Evolutionary conservation across 2,113 vertebrate species (phyloP).

Genomic region (Paracanthobrama guichenoti): DNA sequence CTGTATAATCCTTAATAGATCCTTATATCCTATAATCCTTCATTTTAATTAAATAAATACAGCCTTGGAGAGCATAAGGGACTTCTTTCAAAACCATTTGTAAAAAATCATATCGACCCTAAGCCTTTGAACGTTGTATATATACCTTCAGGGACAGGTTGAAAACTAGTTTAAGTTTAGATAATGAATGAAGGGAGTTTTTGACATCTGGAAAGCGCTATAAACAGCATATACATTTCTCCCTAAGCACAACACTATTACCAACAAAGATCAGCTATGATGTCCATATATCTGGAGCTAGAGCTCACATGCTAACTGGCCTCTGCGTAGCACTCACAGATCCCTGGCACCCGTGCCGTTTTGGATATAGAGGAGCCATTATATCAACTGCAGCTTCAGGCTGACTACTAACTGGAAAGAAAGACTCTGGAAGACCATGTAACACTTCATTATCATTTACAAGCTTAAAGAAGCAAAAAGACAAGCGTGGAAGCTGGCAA

Average conservation of each 20-base stretch:
- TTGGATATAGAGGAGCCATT: conserved; percentile 43
- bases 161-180: neutral
- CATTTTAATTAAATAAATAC: neutral
- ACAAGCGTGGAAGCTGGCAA: conserved; percentile 27
- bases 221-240: conserved; percentile 8
- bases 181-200: conserved; percentile 2
- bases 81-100: neutral
- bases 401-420: conserved; percentile 32
- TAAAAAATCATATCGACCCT: neutral
- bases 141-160: neutral
- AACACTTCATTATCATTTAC: conserved; percentile 37
- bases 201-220: conserved; percentile 19
- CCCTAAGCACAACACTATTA: neutral
- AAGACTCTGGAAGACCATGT: conserved; percentile 18
- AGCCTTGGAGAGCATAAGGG: neutral
- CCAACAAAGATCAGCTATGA: neutral
- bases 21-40: no score
- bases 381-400: conserved; percentile 35
- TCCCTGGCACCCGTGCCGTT: conserved; percentile 22
- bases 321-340: neutral
- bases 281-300: neutral
- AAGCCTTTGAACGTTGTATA: neutral
- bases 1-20: neutral
- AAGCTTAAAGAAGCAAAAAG: conserved; percentile 33
- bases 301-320: conserved; percentile 43